phyloP scores from a whole-genome alignment of 2,888 invertebrate species.

The Caenorhabditis doughertyi region DNA sequence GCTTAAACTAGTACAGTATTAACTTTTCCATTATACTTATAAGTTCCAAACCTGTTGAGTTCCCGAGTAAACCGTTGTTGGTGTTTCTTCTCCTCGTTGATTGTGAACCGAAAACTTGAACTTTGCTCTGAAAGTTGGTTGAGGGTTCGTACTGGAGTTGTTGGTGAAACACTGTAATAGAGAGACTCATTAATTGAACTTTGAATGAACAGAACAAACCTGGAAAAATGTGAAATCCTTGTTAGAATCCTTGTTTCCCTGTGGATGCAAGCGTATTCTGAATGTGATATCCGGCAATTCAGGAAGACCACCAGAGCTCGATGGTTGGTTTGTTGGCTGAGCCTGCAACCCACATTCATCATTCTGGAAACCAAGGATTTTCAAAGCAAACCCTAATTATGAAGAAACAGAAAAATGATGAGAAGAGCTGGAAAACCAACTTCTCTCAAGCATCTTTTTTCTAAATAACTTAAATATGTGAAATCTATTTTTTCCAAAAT shows the following conservation, averaged over 20 bases:
- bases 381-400: no score
- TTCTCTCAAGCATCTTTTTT: no score
- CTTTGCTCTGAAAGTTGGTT: slow-evolving; percentile 74
- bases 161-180: slow-evolving; percentile 66
- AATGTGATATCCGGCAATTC: slow-evolving; percentile 72
- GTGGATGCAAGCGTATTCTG: slow-evolving; percentile 82
- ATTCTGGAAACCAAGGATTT: slow-evolving; percentile 25
- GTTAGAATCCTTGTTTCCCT: slow-evolving; percentile 83
- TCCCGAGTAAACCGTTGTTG: slow-evolving; percentile 82
- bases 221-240: slow-evolving; percentile 83
- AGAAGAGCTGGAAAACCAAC: no score
- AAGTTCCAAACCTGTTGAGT: slow-evolving; percentile 83
- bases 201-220: slow-evolving; percentile 59
- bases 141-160: slow-evolving; percentile 30
- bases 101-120: slow-evolving; percentile 82
- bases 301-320: slow-evolving; percentile 59
- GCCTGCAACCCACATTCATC: slow-evolving; percentile 46
- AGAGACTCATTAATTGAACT: neutral
- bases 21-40: no score
- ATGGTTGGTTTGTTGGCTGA: slow-evolving; percentile 38
- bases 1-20: slow-evolving; percentile 61
- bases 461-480: no score
- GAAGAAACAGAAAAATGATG: no score
- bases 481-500: no score
- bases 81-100: slow-evolving; percentile 79